Conservation (phyloP, 2,888 invertebrate genomes). For the Callinectes sapidus region DNA sequence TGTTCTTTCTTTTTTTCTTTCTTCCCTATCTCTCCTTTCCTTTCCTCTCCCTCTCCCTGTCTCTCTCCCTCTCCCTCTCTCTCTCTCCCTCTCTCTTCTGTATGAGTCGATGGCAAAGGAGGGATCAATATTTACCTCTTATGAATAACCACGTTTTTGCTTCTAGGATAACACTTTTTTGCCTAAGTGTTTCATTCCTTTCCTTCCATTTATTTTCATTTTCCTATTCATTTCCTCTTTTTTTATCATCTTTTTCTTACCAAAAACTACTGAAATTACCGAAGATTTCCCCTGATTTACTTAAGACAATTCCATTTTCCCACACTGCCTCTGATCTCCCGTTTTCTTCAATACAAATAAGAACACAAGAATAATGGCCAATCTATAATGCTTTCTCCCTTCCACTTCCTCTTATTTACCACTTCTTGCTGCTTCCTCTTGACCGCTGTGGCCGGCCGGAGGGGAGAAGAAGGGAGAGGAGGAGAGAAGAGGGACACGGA, state of each 20-base stretch:
- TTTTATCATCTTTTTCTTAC: background rate
- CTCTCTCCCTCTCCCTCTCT: constrained; percentile 17
- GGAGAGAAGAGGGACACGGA: background rate
- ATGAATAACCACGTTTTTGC: constrained; percentile 8
- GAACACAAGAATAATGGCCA: background rate
- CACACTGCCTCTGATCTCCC: background rate
- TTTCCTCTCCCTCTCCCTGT: constrained; percentile 6
- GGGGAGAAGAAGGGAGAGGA: background rate
- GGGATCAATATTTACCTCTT: constrained; percentile 28
- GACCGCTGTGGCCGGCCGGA: background rate
- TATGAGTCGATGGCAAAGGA: too few species aligned
- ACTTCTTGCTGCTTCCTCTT: constrained; percentile 20
- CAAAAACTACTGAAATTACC: background rate
- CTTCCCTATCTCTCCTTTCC: background rate
- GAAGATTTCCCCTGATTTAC: background rate
- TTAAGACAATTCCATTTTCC: background rate
- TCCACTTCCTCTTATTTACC: constrained; percentile 10
- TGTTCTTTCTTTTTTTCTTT: background rate
- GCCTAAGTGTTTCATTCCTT: background rate
- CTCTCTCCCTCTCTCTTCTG: background rate
- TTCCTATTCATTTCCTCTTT: background rate
- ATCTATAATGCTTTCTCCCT: background rate
- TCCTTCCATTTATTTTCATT: background rate
- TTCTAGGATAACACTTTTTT: background rate
- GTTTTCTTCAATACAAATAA: background rate